These are phyloP conservation scores for Didymodactylos carnosus DNA, from an alignment of 2,888 invertebrate species.

Conservation along the genomic window DNA sequence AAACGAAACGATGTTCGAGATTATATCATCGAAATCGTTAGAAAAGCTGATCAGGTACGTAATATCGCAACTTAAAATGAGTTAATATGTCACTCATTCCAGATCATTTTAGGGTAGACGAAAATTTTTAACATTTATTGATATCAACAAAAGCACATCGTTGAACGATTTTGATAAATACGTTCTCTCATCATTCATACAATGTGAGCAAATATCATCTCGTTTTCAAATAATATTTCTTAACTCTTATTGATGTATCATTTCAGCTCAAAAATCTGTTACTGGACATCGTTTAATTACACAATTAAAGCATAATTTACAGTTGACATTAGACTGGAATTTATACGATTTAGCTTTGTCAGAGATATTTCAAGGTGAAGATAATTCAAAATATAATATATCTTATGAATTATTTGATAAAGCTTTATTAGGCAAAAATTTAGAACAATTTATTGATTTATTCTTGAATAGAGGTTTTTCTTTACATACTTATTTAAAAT, in stretches of 20 bases:
- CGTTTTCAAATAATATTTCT: neutral
- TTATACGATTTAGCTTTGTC: slow-evolving; percentile 27
- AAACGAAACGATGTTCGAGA: slow-evolving; percentile 29
- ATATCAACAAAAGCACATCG: slow-evolving; percentile 25
- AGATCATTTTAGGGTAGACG: slow-evolving; percentile 20
- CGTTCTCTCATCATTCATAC: slow-evolving; percentile 29
- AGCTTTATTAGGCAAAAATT: slow-evolving; percentile 25
- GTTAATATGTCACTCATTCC: neutral
- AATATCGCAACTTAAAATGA: too few species aligned
- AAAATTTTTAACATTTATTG: slow-evolving; percentile 27
- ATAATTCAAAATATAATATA: neutral
- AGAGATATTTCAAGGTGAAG: slow-evolving; percentile 23
- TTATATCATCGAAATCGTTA: slow-evolving; percentile 30
- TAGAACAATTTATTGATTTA: slow-evolving; percentile 33
- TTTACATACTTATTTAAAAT: slow-evolving; percentile 26
- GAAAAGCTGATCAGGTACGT: slow-evolving; percentile 25
- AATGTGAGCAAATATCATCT: slow-evolving; percentile 22
- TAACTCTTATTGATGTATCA: neutral
- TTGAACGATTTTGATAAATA: slow-evolving; percentile 30
- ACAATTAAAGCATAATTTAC: slow-evolving; percentile 25
- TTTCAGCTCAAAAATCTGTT: slow-evolving; percentile 17
- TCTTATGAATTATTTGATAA: slow-evolving; percentile 25
- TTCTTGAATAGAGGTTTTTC: slow-evolving; percentile 31
- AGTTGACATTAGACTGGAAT: slow-evolving; percentile 33
- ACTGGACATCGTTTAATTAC: slow-evolving; percentile 17